Conservation (phyloP, 2,888 invertebrate genomes). For the Poecilus cupreus region DNA sequence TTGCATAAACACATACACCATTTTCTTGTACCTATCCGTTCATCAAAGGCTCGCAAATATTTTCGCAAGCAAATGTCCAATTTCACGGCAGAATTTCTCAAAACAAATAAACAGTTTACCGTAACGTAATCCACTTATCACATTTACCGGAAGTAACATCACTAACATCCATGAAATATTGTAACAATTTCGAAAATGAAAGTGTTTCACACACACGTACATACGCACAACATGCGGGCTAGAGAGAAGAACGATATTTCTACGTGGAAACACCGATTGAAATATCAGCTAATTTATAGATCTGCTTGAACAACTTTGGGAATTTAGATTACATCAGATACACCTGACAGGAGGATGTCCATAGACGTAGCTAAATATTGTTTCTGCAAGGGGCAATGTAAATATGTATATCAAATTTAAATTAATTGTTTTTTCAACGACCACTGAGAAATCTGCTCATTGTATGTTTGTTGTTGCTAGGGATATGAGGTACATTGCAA, state of each 20-base stretch:
- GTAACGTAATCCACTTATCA: constrained; percentile 16
- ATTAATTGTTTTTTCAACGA: too few species aligned
- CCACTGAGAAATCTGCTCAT: too few species aligned
- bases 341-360: not conserved
- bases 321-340: not conserved
- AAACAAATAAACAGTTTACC: not conserved
- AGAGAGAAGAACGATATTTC: not conserved
- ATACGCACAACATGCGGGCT: constrained; percentile 17
- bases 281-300: constrained; percentile 7
- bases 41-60: not conserved
- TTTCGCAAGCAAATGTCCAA: constrained; percentile 1
- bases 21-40: not conserved
- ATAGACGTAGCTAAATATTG: too few species aligned
- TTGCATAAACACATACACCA: not conserved
- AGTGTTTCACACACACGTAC: constrained; percentile 25
- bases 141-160: constrained; percentile 29
- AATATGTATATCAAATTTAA: too few species aligned
- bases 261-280: not conserved
- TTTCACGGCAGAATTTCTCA: constrained; percentile 2
- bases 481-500: too few species aligned
- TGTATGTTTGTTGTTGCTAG: too few species aligned
- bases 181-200: constrained; percentile 33
- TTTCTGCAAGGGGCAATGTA: too few species aligned
- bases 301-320: not conserved
- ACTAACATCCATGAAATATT: constrained; percentile 35